Conservation (phyloP, 2,888 invertebrate genomes). For the Cordilura impudica region DNA sequence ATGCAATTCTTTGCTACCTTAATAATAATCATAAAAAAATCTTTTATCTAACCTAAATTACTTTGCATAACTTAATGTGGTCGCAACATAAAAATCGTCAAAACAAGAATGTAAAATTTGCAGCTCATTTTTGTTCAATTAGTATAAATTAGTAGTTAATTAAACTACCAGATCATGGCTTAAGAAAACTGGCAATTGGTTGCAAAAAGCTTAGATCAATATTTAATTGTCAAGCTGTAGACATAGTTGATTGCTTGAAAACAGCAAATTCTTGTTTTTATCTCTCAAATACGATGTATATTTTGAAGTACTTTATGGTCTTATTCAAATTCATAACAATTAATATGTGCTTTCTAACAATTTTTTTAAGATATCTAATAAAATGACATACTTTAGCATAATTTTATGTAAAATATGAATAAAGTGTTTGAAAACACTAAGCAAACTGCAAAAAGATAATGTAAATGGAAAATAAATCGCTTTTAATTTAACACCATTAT, state of each 20-base stretch:
- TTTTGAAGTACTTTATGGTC: not conserved
- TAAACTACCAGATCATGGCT: constrained; percentile 25
- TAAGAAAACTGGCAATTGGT: not conserved
- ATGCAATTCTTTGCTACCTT: too few species aligned
- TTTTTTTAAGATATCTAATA: constrained; percentile 26
- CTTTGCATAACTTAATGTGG: not conserved
- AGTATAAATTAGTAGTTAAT: constrained; percentile 33
- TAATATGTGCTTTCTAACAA: too few species aligned
- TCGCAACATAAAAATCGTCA: not conserved
- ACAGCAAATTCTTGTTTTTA: not conserved
- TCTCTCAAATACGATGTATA: not conserved
- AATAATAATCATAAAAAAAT: too few species aligned
- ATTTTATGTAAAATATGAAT: constrained; percentile 7
- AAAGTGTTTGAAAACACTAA: not conserved
- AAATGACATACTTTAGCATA: constrained; percentile 13
- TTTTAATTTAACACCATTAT: too few species aligned
- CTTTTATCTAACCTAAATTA: too few species aligned
- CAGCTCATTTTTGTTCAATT: constrained; percentile 11
- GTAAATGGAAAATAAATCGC: too few species aligned
- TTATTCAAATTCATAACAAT: not conserved
- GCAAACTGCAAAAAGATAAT: not conserved
- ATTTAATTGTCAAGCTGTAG: constrained; percentile 12
- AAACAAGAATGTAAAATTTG: not conserved
- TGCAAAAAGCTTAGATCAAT: not conserved
- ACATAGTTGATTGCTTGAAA: not conserved